Base-by-base conservation (phyloP, 1,140 invertebrate species). In the Heliconius nattereri region DNA sequence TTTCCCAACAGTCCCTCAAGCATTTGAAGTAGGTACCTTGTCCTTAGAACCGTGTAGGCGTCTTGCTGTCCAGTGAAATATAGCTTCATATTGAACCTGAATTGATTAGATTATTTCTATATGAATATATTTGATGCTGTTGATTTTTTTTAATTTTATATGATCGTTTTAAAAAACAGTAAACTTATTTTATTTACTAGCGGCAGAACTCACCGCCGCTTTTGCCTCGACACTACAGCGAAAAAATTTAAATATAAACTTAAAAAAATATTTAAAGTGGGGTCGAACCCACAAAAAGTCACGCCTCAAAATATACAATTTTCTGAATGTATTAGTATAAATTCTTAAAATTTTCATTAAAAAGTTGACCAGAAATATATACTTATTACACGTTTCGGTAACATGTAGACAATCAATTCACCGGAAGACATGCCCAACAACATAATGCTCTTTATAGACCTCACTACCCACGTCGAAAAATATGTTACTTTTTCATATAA, bases 401-500 rank as follows among this genome's bases (percentile, higher is more conserved):
- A 20, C 5, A 40, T 72, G 19, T 20, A 72, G 32, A 40, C 71
- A 72, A 72, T 72, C 32, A 19, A 72, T 37, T 40, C 32, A 72
- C 32, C 29, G 40, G 40, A 52, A 7, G 26, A 26, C 19, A 40
- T 2, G 26, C 26, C 40, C n/a, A 52, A 71, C 75, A 76, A 52
- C 66, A 71, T 76, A 49, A 71, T 76, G 66, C 75, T 76, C 66
- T 13, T 71, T 71, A 76, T 80, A 70, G 81, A 77, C 72, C 37
- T 72, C 26, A 23, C 54, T 57, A 74, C 73, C 72, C 72, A 78
- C 77, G 72, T 73, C 72, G 54, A 74, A 52, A 80, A 75, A 71
- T 77, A 70, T 45, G 23, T 81, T 75, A 54, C 74, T 81, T 81
- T 75, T 73, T 78, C 37, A 40, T 60, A 78, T 71, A 71, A 78